phyloP scores from a whole-genome alignment of 2,888 invertebrate species.

The Theretra japonica region DNA sequence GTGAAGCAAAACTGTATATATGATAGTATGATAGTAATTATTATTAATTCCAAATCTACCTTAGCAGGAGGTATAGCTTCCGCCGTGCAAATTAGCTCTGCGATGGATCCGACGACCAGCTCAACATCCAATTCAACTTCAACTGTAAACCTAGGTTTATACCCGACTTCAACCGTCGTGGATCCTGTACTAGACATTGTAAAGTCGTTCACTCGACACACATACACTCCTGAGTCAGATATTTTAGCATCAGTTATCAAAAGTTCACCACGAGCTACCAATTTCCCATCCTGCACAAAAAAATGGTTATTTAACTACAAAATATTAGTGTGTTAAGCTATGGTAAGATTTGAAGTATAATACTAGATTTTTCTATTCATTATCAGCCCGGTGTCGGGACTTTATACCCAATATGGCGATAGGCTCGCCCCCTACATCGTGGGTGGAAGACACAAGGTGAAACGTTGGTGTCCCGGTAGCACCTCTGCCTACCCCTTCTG shows the following conservation, averaged over 20 bases:
- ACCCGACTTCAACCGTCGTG: slow-evolving; percentile 51
- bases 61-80: slow-evolving; percentile 50
- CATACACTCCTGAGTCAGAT: slow-evolving; percentile 57
- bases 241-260: slow-evolving; percentile 41
- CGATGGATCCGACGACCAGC: slow-evolving; percentile 39
- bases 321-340: too few relatives aligned
- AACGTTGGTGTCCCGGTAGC: too few relatives aligned
- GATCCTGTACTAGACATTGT: slow-evolving; percentile 42
- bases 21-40: too few relatives aligned
- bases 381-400: too few relatives aligned
- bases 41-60: slow-evolving; percentile 42
- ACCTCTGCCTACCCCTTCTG: too few relatives aligned
- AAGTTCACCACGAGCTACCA: slow-evolving; percentile 44
- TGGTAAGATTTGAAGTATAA: too few relatives aligned
- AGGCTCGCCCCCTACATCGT: too few relatives aligned
- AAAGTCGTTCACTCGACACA: slow-evolving; percentile 58
- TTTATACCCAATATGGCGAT: too few relatives aligned
- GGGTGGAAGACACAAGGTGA: too few relatives aligned
- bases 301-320: too few relatives aligned
- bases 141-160: slow-evolving; percentile 51
- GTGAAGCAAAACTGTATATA: too few relatives aligned
- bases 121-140: slow-evolving; percentile 45
- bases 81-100: slow-evolving; percentile 52
- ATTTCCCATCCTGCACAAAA: slow-evolving; percentile 48
- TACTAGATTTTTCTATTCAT: too few relatives aligned